Percentiles rank a stretch among this genome's conserved stretches.
Conservation (phyloP, 1,140 invertebrate genomes). For the Neodiprion lecontei region DNA sequence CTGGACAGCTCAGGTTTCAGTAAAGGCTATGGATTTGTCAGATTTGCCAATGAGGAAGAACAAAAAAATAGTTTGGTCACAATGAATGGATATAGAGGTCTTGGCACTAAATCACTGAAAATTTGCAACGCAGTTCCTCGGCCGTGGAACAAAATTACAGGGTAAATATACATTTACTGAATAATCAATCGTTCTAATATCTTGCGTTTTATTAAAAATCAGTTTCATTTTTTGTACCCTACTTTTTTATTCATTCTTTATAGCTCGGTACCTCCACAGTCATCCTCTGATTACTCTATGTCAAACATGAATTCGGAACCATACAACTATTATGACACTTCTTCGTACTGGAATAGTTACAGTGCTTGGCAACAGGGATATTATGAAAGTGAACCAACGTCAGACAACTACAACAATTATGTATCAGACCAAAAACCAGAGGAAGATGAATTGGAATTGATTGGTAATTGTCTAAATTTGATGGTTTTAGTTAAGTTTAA, state of each 20-base stretch:
- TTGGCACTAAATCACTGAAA: slow-evolving; percentile 86
- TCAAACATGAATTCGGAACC: slow-evolving; percentile 52
- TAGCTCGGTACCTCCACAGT: slow-evolving; percentile 54
- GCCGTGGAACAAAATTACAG: slow-evolving; percentile 62
- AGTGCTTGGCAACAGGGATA: slow-evolving; percentile 61
- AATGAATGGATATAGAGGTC: slow-evolving; percentile 87
- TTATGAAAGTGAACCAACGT: slow-evolving; percentile 58
- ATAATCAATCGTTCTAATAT: neutral
- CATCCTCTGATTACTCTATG: slow-evolving; percentile 54
- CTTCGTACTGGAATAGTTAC: slow-evolving; percentile 60
- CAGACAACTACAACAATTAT: slow-evolving; percentile 55
- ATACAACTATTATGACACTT: slow-evolving; percentile 60
- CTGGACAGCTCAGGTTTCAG: slow-evolving; percentile 87
- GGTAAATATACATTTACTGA: slow-evolving; percentile 38
- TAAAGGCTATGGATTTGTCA: slow-evolving; percentile 96
- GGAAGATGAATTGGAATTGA: slow-evolving; percentile 69
- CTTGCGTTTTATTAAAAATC: slow-evolving; percentile 8
- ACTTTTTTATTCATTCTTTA: neutral
- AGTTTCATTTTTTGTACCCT: slow-evolving; percentile 15
- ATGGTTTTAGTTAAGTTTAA: slow-evolving; percentile 25
- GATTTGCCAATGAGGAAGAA: slow-evolving; percentile 93
- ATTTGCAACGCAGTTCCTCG: slow-evolving; percentile 92
- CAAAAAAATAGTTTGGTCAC: slow-evolving; percentile 89
- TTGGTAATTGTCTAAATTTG: slow-evolving; percentile 58
- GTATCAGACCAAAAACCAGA: slow-evolving; percentile 56